Evolutionary conservation across 2,888 invertebrate species (phyloP).

Genomic region (Blera fallax): DNA sequence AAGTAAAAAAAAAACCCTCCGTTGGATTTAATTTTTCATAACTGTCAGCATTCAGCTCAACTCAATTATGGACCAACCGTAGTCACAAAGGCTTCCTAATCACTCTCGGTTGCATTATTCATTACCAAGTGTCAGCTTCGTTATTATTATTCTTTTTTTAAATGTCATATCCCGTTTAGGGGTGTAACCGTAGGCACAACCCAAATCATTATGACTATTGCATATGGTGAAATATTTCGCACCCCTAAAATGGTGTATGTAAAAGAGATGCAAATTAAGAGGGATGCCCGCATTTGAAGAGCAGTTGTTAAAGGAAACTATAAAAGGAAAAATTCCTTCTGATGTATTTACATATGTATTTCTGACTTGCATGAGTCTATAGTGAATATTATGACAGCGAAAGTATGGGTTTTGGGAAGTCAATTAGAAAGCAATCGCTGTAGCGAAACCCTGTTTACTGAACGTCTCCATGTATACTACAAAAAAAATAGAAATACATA

Average conservation of each 20-base stretch:
- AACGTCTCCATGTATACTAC: too few relatives aligned
- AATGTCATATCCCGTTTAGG: constrained; percentile 46
- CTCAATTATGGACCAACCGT: constrained; percentile 29
- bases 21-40: constrained; percentile 7
- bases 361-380: too few relatives aligned
- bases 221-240: constrained; percentile 63
- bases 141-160: constrained; percentile 6
- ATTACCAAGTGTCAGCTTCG: constrained; percentile 40
- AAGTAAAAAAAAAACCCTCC: background rate
- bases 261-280: constrained; percentile 52
- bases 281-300: constrained; percentile 16
- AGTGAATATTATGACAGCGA: too few relatives aligned
- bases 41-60: constrained; percentile 12
- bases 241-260: constrained; percentile 45
- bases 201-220: constrained; percentile 62
- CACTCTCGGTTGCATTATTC: constrained; percentile 66
- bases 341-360: background rate
- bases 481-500: too few relatives aligned
- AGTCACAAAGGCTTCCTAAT: constrained; percentile 48
- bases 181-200: constrained; percentile 49
- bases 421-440: too few relatives aligned
- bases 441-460: too few relatives aligned
- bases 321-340: background rate
- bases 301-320: background rate
- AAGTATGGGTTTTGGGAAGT: too few relatives aligned